Conservation (phyloP, 2,888 invertebrate species). For the Drosophila siamana region DNA sequence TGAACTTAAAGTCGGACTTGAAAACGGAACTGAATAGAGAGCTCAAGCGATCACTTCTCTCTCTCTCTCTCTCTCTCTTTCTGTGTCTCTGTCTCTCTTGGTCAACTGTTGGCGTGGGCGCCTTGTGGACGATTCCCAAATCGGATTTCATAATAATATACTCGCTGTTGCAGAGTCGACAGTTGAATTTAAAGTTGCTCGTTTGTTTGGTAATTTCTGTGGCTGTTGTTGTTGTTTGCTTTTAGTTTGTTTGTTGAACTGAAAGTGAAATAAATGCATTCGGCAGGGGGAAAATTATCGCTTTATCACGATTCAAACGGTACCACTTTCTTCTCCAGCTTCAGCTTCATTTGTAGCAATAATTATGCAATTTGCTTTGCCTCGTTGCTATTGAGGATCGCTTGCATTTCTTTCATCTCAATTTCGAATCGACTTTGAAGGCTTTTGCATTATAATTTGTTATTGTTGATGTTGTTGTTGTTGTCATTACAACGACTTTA, state of each 20-base stretch:
- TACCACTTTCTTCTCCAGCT: constrained; percentile 72
- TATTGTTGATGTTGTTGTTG: no score
- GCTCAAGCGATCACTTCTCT: constrained; percentile 11
- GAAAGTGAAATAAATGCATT: constrained; percentile 80
- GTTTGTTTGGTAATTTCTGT: constrained; percentile 24
- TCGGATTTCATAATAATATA: constrained; percentile 75
- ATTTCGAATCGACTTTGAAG: constrained; percentile 23
- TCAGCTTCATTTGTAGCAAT: constrained; percentile 79
- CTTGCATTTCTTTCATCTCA: constrained; percentile 47
- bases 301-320: constrained; percentile 81
- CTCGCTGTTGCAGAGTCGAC: constrained; percentile 28
- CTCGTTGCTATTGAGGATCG: constrained; percentile 44
- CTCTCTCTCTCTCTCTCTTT: not conserved
- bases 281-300: constrained; percentile 65
- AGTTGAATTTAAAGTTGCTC: constrained; percentile 41
- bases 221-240: constrained; percentile 11
- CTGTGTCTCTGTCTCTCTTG: not conserved
- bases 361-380: constrained; percentile 76
- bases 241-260: constrained; percentile 70
- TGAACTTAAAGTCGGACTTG: constrained; percentile 72
- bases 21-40: constrained; percentile 43
- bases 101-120: constrained; percentile 66
- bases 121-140: constrained; percentile 47
- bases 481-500: no score
- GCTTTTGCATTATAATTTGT: constrained; percentile 68